Evolutionary conservation across 1,140 invertebrate species (phyloP), one percentile per base, ranked within the genome.

Genomic region (Xylocopa sonorina): DNA sequence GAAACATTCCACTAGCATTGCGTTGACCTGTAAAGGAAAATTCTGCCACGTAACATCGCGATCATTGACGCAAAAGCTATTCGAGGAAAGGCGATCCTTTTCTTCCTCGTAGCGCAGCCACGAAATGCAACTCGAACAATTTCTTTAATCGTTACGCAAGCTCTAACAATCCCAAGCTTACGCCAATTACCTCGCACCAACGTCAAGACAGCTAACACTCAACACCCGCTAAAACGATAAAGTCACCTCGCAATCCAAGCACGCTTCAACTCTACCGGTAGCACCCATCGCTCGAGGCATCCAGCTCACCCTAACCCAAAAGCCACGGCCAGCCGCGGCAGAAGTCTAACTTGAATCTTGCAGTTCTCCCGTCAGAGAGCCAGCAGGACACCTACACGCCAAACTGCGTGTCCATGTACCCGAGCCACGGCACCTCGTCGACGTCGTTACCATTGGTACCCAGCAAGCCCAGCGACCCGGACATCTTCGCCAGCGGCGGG

Each of bases 311-410:
- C 0, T 24, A 64, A 3, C 16, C 24, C 7, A 24, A 3, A 9
- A 24, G 6, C 16, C n/a, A n/a, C n/a, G n/a, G n/a, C 12, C 24
- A 57, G 38, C 66, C 29, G 10, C 32, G 9, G 9, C n/a, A n/a
- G 62, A 34, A 50, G n/a, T 34, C 48, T 66, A 3, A n/a, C 38
- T 67, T 60, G 32, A 41, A 68, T 24, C 27, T 82, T 81, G 0
- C 66, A 92, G 92, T 92, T 60, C 86, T 92, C 58, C 86, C 92
- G 53, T 85, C 90, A 24, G 92, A 92, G 14, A 83, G 86, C 50
- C 90, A 92, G 29, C 92, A 92, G 38, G 91, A 93, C 67, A 88
- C 90, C 2, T 92, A 93, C 81, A 90, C 91, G 50, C 89, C 90
- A 16, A 91, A 90, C 72, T 91, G 91, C 73, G 87, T 92, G 27